Conservation (phyloP, 1,140 invertebrate species). For the Maconellicoccus hirsutus region DNA sequence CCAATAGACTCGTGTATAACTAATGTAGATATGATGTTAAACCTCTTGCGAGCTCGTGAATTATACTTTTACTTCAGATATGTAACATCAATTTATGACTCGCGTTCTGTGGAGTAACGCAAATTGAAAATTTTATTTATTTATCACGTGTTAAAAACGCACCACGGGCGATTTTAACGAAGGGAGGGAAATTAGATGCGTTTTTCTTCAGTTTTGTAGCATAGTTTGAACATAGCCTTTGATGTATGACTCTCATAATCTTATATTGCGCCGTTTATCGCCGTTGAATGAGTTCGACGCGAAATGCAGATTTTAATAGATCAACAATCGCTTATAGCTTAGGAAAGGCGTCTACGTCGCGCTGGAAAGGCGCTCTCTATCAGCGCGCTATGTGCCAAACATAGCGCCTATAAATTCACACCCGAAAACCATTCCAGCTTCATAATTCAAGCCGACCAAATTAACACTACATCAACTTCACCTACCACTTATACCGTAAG, state of each 20-base stretch:
- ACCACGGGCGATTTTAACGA: neutral
- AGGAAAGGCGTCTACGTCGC: too few relatives aligned
- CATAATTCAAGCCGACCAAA: too few relatives aligned
- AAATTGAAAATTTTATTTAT: conserved; percentile 17
- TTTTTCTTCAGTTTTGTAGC: neutral
- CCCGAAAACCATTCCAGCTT: too few relatives aligned
- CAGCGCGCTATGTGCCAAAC: too few relatives aligned
- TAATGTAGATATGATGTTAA: conserved; percentile 22
- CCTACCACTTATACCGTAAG: too few relatives aligned
- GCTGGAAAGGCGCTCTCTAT: too few relatives aligned
- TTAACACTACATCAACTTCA: too few relatives aligned
- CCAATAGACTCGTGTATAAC: neutral
- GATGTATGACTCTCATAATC: conserved; percentile 3
- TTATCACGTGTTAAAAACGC: conserved; percentile 6
- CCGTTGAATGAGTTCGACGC: neutral
- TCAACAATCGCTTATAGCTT: too few relatives aligned
- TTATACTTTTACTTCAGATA: conserved; percentile 4
- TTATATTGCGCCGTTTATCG: neutral
- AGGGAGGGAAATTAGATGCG: neutral
- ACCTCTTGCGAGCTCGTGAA: conserved; percentile 18
- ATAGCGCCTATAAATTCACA: too few relatives aligned
- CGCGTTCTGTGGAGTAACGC: neutral
- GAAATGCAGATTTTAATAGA: too few relatives aligned
- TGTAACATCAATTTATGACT: conserved; percentile 17
- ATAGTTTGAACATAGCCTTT: neutral